Conservation (phyloP, 2,113 vertebrate species). For the Alligator mississippiensis region DNA sequence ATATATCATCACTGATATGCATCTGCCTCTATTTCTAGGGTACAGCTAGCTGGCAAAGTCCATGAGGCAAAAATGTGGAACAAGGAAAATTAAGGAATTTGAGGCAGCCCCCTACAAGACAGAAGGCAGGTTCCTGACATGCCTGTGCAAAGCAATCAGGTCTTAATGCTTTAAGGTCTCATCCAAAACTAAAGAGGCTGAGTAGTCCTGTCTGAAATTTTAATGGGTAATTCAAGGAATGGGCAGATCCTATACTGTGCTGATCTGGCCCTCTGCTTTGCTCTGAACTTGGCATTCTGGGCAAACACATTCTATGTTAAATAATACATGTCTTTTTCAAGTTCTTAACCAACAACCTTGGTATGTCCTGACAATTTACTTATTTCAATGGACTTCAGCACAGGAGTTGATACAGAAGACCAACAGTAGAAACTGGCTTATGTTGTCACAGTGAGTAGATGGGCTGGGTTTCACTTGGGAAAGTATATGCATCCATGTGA, state of each 20-base stretch:
- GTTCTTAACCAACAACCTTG: neutral
- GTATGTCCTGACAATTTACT: fast-evolving
- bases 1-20: neutral
- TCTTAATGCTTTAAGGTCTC: neutral
- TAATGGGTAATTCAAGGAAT: neutral
- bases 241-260: neutral
- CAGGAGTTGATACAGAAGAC: neutral
- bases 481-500: neutral
- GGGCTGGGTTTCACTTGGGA: neutral
- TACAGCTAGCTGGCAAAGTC: neutral
- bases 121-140: neutral
- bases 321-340: neutral
- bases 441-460: fast-evolving
- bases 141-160: neutral
- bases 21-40: neutral
- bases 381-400: neutral
- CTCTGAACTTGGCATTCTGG: neutral
- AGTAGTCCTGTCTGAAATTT: fast-evolving
- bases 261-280: too few relatives aligned
- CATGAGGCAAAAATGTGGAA: neutral
- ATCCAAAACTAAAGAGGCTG: neutral
- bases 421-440: fast-evolving
- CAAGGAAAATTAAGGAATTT: neutral
- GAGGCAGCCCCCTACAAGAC: neutral
- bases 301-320: neutral